A percentile compares a stretch with the other conserved stretches of the same genome.
Conservation (phyloP, 2,113 vertebrate species). For the Colistium nudipinnis region DNA sequence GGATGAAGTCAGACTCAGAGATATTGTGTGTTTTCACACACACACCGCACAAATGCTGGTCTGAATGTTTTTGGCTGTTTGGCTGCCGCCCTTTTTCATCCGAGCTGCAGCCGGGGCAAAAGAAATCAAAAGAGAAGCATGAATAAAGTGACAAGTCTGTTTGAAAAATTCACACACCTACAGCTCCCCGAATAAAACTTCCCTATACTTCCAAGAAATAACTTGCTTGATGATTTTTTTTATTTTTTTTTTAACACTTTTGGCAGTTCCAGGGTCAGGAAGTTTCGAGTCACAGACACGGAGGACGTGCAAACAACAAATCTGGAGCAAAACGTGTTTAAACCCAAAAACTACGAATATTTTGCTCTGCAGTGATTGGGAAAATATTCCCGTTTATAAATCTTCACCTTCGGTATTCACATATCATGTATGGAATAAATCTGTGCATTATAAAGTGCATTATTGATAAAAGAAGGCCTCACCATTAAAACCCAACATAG, state of each 20-base stretch:
- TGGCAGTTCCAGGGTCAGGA: neutral
- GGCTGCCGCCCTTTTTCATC: conserved; percentile 31
- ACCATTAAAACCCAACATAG: no score
- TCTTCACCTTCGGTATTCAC: no score
- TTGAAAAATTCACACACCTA: conserved; percentile 28
- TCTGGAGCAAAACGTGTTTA: neutral
- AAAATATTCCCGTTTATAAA: no score
- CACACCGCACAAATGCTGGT: neutral
- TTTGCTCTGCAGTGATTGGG: no score
- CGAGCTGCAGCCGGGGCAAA: conserved; percentile 22
- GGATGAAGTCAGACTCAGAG: conserved; percentile 21
- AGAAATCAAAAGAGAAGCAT: conserved; percentile 33
- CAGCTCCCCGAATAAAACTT: conserved; percentile 13
- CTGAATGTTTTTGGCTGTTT: conserved; percentile 39
- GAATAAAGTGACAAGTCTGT: conserved; percentile 47
- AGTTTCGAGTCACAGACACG: conserved; percentile 3
- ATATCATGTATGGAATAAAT: no score
- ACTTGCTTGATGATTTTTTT: neutral
- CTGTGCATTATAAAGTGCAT: no score
- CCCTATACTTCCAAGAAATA: conserved; percentile 15
- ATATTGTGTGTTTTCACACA: conserved; percentile 2
- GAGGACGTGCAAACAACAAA: neutral
- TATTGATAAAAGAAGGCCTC: no score
- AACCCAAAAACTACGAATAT: no score
- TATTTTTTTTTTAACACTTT: conserved; percentile 1